Percentiles rank a stretch among this genome's conserved stretches.
These are phyloP conservation scores for Nycticryphes semicollaris DNA, from an alignment of 2,113 vertebrate genomes.

Conservation along the genomic window DNA sequence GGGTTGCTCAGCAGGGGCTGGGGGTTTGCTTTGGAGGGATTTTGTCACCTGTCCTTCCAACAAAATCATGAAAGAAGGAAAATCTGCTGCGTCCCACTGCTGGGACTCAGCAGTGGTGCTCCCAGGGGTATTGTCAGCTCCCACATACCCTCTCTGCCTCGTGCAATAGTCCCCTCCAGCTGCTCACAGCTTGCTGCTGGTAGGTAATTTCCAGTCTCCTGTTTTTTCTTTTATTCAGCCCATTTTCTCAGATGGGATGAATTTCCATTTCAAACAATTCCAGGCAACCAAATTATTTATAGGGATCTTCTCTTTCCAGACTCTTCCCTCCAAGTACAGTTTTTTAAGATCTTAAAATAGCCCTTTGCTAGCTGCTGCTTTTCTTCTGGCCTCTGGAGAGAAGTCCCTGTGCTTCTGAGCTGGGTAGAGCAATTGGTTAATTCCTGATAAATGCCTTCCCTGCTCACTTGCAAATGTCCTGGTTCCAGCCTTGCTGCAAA, in stretches of 20 bases:
- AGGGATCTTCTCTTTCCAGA: neutral
- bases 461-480: neutral
- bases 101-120: neutral
- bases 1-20: neutral
- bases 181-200: neutral
- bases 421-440: neutral
- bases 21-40: neutral
- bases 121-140: neutral
- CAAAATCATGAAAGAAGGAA: neutral
- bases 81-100: neutral
- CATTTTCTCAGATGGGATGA: neutral
- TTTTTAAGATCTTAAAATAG: neutral
- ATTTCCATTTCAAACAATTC: slow-evolving; percentile 41
- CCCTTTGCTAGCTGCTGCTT: neutral
- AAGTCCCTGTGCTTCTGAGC: rapidly evolving
- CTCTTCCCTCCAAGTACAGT: neutral
- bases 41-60: neutral
- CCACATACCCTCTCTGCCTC: rapidly evolving
- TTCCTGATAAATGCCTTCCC: neutral
- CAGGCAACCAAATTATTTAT: neutral
- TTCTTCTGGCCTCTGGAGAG: neutral
- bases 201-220: neutral
- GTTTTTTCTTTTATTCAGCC: neutral
- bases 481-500: neutral
- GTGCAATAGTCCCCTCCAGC: neutral